A percentile compares a stretch with the other conserved stretches of the same genome.
phyloP scores from a whole-genome alignment of 2,113 vertebrate genomes.

The Grammomys dolichurus region DNA sequence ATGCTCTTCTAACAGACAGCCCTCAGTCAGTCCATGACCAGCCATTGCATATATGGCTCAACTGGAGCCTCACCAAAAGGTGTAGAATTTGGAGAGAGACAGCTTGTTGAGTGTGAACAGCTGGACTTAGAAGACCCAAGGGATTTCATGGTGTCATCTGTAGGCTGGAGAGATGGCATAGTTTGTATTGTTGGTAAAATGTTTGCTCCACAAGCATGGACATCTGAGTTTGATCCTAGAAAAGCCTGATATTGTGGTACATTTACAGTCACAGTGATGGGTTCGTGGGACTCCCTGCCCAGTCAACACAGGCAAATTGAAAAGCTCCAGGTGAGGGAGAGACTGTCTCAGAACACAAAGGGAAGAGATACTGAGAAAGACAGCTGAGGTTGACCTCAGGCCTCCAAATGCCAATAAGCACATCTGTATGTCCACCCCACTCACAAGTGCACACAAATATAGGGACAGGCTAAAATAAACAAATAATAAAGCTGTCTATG shows the following conservation, averaged over 20 bases:
- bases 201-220: too few species aligned
- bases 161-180: background rate
- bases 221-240: background rate
- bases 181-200: too few species aligned
- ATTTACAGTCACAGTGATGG: too few species aligned
- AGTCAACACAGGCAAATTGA: background rate
- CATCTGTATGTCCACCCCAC: accelerated
- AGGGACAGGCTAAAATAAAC: background rate
- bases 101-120: background rate
- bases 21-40: background rate
- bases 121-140: background rate
- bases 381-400: background rate
- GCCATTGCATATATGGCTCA: background rate
- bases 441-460: too few species aligned
- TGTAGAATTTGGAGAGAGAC: background rate
- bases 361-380: background rate
- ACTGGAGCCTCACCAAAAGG: background rate
- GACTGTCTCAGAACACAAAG: background rate
- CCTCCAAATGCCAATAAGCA: background rate
- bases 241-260: background rate
- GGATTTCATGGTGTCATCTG: background rate
- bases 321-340: background rate
- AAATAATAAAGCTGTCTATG: background rate
- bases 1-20: background rate
- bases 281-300: too few species aligned